Evolutionary conservation across 2,113 vertebrate species (phyloP), one percentile per base, ranked within the genome.

Genomic region (Oenanthe oenanthe): DNA sequence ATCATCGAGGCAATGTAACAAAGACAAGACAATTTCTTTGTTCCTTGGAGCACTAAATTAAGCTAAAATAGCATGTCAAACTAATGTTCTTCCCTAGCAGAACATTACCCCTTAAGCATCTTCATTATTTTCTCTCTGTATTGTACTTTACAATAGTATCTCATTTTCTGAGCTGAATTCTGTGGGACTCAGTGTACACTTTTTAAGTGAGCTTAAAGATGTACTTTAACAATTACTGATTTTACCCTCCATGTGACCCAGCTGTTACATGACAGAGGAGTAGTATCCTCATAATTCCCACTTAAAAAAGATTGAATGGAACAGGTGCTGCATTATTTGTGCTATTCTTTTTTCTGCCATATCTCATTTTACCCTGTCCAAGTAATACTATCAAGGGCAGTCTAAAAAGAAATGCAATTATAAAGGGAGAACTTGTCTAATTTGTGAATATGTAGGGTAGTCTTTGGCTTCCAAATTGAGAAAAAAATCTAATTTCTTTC

Each of bases 1-100:
- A 62, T 80, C 57, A 80, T 79, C 62, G 29, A 89, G 32, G 50
- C 50, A 79, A 50, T 24, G 6, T 58, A 92, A 76, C 28, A 79
- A 67, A 88, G 43, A 76, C 53, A 77, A 87, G 61, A 72, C 28
- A 92, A 90, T 93, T 78, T 73, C 19, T 92, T 90, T 94, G 53
- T 82, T 77, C 65, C 66, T 85, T 75, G 73, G 74, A 95, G 45
- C 66, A 71, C 50, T 78, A 89, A 95, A 72, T 85, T 84, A 92
- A 95, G 53, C 50, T 85, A 95, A 89, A 92, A 12, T 31, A 84
- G 28, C 70, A 65, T 68, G 57, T 68, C 36, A 82, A 92, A 65
- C 51, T 61, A 81, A 81, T 87, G 29, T 45, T 72, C 38, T 75
- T 91, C 63, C 72, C 77, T 60, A 91, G 28, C 25, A 92, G 78